Evolutionary conservation across 2,113 vertebrate species (phyloP), one percentile per base, ranked within the genome.

Genomic region (Psittacus erithacus): DNA sequence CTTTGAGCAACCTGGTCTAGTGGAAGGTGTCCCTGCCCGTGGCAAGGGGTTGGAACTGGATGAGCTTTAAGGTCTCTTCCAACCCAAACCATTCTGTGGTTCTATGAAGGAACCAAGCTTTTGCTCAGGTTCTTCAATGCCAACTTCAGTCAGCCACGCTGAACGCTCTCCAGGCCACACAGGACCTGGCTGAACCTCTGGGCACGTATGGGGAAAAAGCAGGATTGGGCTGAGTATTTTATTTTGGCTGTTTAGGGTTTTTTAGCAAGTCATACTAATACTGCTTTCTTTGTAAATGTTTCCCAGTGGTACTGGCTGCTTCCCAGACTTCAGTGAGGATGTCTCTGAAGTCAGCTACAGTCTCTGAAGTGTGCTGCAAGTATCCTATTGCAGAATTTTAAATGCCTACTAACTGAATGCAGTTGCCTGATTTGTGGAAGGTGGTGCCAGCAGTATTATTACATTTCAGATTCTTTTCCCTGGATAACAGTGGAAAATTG

Each of bases 361-460:
- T 82, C 96, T 97, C 96, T 92, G 94, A 97, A 95, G 95, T 96
- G 92, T 92, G 93, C 96, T 92, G 74, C 33, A 28, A 93, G 95
- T 96, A 97, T 98, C 94, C 90, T 94, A 24, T 96, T 98, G 94
- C 96, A 97, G 94, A 94, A 96, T 89, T 95, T 96, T 95, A 96
- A 97, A 95, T 86, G 84, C 95, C 95, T 96, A 93, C 47, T 92
- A 97, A 92, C 89, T 82, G 81, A 97, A 98, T 87, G 86, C 93
- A 96, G 94, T 96, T 95, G 94, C 84, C 88, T 87, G 69, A 82
- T 97, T 97, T 97, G 93, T 93, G 84, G 94, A 95, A 97, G 96
- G 92, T 92, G 70, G 91, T 98, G 97, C 97, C 98, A 98, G 93
- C 97, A 97, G 95, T 91, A 96, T 96, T 98, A 97, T 98, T 98